Evolutionary conservation across 2,797 vertebrate species (phyloP).

Genomic region (Lacerta bilineata): DNA sequence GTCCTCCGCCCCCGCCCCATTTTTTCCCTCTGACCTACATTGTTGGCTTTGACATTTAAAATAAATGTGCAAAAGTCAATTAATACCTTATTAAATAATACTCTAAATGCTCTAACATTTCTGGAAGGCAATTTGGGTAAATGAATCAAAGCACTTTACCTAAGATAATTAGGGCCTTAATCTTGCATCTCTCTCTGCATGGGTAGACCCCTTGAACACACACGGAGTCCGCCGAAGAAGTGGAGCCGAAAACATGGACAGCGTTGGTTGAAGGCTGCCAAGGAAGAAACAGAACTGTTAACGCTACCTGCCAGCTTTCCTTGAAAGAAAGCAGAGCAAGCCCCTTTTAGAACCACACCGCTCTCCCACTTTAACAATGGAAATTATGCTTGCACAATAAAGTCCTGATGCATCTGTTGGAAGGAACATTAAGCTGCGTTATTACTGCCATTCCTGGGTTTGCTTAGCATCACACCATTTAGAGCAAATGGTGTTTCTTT

Average conservation of each 20-base stretch:
- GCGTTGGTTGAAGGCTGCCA: slow-evolving; percentile 36
- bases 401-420: slow-evolving; percentile 63
- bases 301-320: slow-evolving; percentile 56
- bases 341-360: slow-evolving; percentile 54
- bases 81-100: slow-evolving; percentile 38
- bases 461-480: slow-evolving; percentile 20
- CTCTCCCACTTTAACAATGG: slow-evolving; percentile 34
- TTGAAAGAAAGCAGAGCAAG: slow-evolving; percentile 61
- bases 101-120: slow-evolving; percentile 30
- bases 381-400: slow-evolving; percentile 70
- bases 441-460: slow-evolving; percentile 37
- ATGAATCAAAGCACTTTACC: slow-evolving; percentile 13
- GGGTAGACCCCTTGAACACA: slow-evolving; percentile 56
- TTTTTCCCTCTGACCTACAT: slow-evolving; percentile 44
- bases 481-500: background rate
- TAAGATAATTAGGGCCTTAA: slow-evolving; percentile 35
- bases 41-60: slow-evolving; percentile 39
- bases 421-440: slow-evolving; percentile 71
- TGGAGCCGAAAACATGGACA: slow-evolving; percentile 58
- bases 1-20: background rate
- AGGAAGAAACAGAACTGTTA: slow-evolving; percentile 67
- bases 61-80: slow-evolving; percentile 41
- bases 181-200: slow-evolving; percentile 59
- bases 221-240: slow-evolving; percentile 23
- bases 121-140: slow-evolving; percentile 36